Percentiles rank a stretch among this genome's conserved stretches.
Conservation (phyloP, 2,113 vertebrate genomes). For the Pavo muticus region DNA sequence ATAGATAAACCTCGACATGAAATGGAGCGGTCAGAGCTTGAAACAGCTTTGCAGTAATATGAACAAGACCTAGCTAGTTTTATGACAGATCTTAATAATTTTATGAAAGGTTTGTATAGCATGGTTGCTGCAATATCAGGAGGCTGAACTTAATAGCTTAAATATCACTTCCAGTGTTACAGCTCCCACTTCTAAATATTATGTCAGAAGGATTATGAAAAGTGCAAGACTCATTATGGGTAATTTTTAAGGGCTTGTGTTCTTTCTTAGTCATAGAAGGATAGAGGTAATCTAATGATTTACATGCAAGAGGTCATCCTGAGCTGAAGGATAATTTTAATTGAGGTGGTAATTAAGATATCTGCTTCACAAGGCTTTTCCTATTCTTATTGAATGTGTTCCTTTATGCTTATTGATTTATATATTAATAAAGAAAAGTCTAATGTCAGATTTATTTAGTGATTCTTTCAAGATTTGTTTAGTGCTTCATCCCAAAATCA, state of each 20-base stretch:
- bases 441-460: background rate
- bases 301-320: slow-evolving; percentile 11
- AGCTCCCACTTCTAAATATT: background rate
- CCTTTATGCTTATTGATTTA: slow-evolving; percentile 46
- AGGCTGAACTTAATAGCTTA: background rate
- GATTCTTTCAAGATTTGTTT: slow-evolving; percentile 36
- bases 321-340: slow-evolving; percentile 57
- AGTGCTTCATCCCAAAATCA: slow-evolving; percentile 39
- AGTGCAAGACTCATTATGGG: background rate
- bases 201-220: background rate
- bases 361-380: background rate
- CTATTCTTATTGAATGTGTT: slow-evolving; percentile 34
- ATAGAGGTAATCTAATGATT: slow-evolving; percentile 11
- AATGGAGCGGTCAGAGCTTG: background rate
- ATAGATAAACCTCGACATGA: background rate
- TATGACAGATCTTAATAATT: background rate
- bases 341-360: slow-evolving; percentile 50
- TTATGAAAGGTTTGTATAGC: background rate
- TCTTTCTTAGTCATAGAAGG: background rate
- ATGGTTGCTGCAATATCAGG: background rate
- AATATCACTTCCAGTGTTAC: background rate
- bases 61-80: background rate
- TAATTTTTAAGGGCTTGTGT: background rate
- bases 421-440: slow-evolving; percentile 48
- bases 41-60: background rate